Percentiles rank a stretch among this genome's conserved stretches.
Conservation (phyloP, 2,113 vertebrate species). For the Barbus barbus region DNA sequence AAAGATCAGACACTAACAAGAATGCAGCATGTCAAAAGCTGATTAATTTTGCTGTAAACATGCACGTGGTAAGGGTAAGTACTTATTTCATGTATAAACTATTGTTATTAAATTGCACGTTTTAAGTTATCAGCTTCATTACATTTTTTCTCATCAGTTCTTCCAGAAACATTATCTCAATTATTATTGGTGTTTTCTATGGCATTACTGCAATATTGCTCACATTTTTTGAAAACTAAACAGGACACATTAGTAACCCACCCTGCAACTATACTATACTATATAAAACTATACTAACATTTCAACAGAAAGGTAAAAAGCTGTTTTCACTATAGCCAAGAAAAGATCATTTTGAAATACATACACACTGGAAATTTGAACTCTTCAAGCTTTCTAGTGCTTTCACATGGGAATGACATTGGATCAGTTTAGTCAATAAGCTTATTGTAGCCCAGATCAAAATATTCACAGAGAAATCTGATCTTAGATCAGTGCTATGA, state of each 20-base stretch:
- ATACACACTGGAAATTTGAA: not conserved
- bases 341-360: not conserved
- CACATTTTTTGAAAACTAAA: not conserved
- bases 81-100: not conserved
- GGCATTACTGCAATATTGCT: not conserved
- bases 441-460: not conserved
- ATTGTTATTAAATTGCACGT: not conserved
- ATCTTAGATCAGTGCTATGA: not conserved
- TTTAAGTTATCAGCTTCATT: not conserved
- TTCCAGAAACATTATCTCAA: not conserved
- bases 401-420: not conserved
- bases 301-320: not conserved
- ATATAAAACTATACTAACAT: not conserved
- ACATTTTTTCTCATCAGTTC: not conserved
- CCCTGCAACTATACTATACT: too few relatives aligned
- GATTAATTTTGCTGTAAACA: not conserved
- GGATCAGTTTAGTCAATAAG: not conserved
- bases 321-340: not conserved
- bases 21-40: not conserved
- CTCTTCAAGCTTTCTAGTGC: not conserved
- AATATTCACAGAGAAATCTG: constrained; percentile 8
- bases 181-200: not conserved
- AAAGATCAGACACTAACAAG: not conserved
- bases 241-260: not conserved
- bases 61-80: not conserved